Percentiles rank a stretch among this genome's conserved stretches.
These are phyloP conservation scores for Drosophila funebris DNA, from an alignment of 1,140 invertebrate species.

Conservation along the genomic window DNA sequence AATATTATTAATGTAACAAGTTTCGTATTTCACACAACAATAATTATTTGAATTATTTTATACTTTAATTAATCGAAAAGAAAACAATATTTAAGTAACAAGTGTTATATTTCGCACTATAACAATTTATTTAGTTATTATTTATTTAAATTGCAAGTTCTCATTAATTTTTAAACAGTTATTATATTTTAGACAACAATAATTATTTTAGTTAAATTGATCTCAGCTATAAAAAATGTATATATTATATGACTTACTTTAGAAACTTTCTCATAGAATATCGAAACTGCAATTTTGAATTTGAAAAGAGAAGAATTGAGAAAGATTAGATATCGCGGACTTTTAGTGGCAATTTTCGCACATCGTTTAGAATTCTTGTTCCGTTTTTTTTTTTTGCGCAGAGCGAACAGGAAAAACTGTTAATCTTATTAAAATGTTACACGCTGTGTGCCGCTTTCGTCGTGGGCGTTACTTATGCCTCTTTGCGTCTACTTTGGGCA, in stretches of 20 bases:
- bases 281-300: conserved; percentile 10
- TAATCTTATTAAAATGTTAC: conserved; percentile 81
- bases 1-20: background rate
- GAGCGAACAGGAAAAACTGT: conserved; percentile 53
- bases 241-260: background rate
- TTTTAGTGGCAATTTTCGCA: conserved; percentile 42
- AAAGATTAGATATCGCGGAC: conserved; percentile 3
- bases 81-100: too few relatives aligned
- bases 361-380: conserved; percentile 30
- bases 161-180: too few relatives aligned
- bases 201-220: too few relatives aligned
- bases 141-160: too few relatives aligned
- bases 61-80: background rate
- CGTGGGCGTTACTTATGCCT: background rate
- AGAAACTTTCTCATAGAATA: background rate
- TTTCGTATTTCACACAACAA: too few relatives aligned
- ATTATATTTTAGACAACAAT: too few relatives aligned
- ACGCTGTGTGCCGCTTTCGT: conserved; percentile 40
- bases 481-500: conserved; percentile 27
- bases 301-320: background rate
- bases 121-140: too few relatives aligned
- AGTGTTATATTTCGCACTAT: too few relatives aligned
- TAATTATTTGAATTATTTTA: background rate
- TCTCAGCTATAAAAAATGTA: too few relatives aligned
- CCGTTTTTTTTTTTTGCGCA: conserved; percentile 12